Conservation (phyloP, 2,797 vertebrate species). For the Chelmon rostratus region DNA sequence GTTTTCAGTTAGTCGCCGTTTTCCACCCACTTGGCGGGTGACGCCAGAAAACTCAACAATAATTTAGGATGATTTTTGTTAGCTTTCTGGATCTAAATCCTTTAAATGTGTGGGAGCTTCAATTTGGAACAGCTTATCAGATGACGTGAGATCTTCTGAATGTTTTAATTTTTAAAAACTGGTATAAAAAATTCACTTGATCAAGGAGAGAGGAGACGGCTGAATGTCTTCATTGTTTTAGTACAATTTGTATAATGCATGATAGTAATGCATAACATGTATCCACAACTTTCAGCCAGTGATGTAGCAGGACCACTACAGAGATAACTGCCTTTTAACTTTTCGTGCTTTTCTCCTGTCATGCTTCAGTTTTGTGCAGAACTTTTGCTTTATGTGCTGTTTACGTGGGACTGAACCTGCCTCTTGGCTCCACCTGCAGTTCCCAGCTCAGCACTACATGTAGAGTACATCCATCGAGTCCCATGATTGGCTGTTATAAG, state of each 20-base stretch:
- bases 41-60: background rate
- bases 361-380: background rate
- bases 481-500: slow-evolving; percentile 4
- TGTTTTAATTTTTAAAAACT: background rate
- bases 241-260: background rate
- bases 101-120: background rate
- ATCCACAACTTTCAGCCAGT: too few species aligned
- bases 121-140: background rate
- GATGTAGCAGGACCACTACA: background rate
- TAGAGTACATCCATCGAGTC: background rate
- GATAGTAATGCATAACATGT: too few species aligned
- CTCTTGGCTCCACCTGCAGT: slow-evolving; percentile 41
- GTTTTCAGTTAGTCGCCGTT: slow-evolving; percentile 19
- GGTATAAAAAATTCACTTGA: background rate
- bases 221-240: background rate
- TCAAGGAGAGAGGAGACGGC: background rate
- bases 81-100: background rate
- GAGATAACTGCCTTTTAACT: background rate
- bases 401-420: background rate
- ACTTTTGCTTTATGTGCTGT: background rate
- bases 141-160: background rate
- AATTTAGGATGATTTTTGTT: background rate
- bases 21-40: background rate
- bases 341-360: background rate
- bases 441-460: background rate